A percentile compares a stretch with the other conserved stretches of the same genome.
phyloP scores from a whole-genome alignment of 2,797 vertebrate species.

The Acridotheres tristis region DNA sequence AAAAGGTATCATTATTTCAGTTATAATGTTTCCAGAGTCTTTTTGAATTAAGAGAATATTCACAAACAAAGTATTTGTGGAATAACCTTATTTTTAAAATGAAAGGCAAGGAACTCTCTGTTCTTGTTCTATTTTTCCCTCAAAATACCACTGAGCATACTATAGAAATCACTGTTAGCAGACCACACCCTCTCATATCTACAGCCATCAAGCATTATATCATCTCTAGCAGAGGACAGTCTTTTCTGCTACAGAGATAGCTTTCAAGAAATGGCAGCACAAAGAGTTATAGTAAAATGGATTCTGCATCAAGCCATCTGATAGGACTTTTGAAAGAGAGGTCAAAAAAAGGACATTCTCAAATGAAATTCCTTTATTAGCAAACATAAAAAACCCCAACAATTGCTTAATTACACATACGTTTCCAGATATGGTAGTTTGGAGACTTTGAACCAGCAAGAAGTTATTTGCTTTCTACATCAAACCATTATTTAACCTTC shows the following conservation, averaged over 20 bases:
- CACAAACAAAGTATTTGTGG: neutral
- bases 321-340: neutral
- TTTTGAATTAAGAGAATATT: neutral
- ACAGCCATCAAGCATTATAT: neutral
- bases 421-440: neutral
- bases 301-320: neutral
- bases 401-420: neutral
- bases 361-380: neutral
- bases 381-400: accelerated
- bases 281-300: neutral
- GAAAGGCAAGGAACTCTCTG: neutral
- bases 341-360: neutral
- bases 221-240: neutral
- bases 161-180: neutral
- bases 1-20: neutral
- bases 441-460: neutral
- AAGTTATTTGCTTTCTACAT: neutral
- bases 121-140: neutral
- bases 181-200: neutral
- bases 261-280: neutral
- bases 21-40: neutral
- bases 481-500: neutral
- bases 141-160: neutral
- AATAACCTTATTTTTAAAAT: neutral
- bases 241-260: neutral